Conservation (phyloP, 2,797 vertebrate genomes). For the Pipistrellus nathusii region DNA sequence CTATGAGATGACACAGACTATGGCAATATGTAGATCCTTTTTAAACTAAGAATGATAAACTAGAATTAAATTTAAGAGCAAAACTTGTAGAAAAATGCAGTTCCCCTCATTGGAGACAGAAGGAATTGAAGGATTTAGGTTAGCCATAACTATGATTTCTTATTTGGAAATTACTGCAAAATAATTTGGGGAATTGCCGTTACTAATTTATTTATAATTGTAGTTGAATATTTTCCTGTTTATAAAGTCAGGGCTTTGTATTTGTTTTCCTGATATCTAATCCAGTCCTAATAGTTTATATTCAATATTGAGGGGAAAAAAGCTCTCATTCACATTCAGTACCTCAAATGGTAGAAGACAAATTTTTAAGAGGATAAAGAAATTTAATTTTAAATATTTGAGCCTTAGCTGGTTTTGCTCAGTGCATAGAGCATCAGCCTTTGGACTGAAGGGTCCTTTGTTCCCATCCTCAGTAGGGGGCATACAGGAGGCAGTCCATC, state of each 20-base stretch:
- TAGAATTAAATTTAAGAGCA: neutral
- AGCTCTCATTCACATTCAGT: neutral
- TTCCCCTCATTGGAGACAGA: neutral
- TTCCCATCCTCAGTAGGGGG: too few species aligned
- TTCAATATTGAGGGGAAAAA: neutral
- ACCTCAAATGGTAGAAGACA: neutral
- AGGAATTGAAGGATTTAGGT: neutral
- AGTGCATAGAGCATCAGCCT: too few species aligned
- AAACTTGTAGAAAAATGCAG: neutral
- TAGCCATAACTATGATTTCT: slow-evolving; percentile 9
- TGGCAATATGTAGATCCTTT: neutral
- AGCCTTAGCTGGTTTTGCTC: too few species aligned
- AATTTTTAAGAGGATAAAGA: neutral
- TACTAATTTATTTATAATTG: neutral
- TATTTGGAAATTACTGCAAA: neutral
- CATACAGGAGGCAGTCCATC: too few species aligned
- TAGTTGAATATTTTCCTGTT: neutral
- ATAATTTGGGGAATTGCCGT: neutral
- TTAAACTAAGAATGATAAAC: neutral
- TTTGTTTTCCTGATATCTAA: neutral
- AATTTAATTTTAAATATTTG: neutral
- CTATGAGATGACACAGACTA: neutral
- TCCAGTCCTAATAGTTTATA: neutral
- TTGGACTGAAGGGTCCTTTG: too few species aligned
- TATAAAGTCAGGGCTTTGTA: neutral